These are phyloP conservation scores for Enteromius radiatus DNA, from an alignment of 2,797 vertebrate genomes.

Conservation along the genomic window DNA sequence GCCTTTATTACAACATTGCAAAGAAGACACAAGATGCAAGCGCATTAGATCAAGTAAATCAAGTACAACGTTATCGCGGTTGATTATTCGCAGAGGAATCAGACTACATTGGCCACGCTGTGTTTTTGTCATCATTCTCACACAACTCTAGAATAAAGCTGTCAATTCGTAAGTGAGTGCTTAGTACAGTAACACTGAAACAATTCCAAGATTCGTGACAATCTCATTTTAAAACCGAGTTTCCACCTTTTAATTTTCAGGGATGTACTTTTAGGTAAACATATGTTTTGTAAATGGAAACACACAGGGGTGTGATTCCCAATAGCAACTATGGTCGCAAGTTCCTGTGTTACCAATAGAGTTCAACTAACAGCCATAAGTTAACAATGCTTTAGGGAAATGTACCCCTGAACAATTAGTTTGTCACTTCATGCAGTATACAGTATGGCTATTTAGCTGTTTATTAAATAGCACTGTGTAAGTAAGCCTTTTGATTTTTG, in stretches of 20 bases:
- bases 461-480: background rate
- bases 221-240: background rate
- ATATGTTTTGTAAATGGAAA: background rate
- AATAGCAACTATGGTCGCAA: background rate
- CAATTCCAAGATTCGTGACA: background rate
- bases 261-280: background rate
- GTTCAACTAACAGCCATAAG: background rate
- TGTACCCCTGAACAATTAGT: background rate
- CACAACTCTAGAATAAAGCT: background rate
- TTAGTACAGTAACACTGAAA: background rate
- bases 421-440: background rate
- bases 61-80: background rate
- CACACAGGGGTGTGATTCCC: background rate
- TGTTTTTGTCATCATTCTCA: background rate
- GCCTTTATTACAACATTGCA: background rate
- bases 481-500: background rate
- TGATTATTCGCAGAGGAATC: background rate
- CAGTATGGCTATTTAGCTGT: background rate
- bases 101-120: background rate
- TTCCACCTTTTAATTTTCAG: background rate
- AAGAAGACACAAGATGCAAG: background rate
- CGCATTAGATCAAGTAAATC: background rate
- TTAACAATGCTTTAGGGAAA: background rate
- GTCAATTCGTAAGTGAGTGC: background rate
- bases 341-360: background rate